Evolutionary conservation across 2,888 invertebrate species (phyloP), one percentile per base, ranked within the genome.

Genomic region (Helleia helle): DNA sequence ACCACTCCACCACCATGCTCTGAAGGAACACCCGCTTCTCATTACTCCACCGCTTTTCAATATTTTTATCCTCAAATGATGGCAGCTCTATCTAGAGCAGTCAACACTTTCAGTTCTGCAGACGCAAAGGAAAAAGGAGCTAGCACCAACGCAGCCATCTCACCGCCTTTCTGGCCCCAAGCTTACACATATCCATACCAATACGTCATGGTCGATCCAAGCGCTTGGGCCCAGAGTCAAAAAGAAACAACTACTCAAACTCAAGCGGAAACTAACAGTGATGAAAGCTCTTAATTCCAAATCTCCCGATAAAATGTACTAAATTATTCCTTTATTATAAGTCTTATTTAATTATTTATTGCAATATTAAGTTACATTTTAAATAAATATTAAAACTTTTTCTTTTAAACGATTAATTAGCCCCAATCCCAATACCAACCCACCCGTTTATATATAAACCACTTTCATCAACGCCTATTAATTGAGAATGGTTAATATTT

Each of bases 1-100:
- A 22, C 60, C 11, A 48, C 48, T 24, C 22, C 30, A 24, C 41
- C 47, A 8, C 49, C 56, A 11, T 53, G 61, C 9, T 56, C 59
- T 25, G 55, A 67, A 12, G 41, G 48, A 3, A 40, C 58, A 4
- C 39, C 56, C 1, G 44, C 55, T 14, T 58, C 68, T 4, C 68
- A 66, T 22, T 74, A 74, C 40, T 64, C 65, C 7, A 18, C 34
- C 15, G 72, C 75, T 0, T 73, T 58, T 43, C 69, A 71, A 26
- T 70, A 59, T 47, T 72, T 75, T 43, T 83, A 83, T 49, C 76
- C 83, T 0, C 76, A 76, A 46, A 66, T 83, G 62, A 58, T 75
- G 63, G 60, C 76, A 12, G 69, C 76, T 3, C 70, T 77, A 38
- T 54, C 74, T 2, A 74, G 65, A 36, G 69, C 74, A 12, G 61